Evolutionary conservation across 1,140 invertebrate species (phyloP).

Genomic region (Aphis gossypii): DNA sequence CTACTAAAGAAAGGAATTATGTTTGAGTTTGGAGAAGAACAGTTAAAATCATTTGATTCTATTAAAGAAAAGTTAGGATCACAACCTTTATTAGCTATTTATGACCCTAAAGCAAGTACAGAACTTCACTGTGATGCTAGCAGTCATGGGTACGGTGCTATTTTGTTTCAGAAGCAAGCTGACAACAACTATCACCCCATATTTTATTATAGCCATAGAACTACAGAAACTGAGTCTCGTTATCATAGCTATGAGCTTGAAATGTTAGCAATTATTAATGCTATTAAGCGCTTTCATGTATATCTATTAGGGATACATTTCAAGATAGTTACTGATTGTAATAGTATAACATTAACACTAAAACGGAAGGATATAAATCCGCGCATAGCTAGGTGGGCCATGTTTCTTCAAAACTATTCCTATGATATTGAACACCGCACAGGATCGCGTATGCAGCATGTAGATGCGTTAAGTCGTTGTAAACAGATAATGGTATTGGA

Average conservation of each 20-base stretch:
- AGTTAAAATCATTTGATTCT: slow-evolving; percentile 3
- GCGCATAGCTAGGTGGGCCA: slow-evolving; percentile 16
- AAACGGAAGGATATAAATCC: not conserved
- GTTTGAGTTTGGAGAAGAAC: slow-evolving; percentile 4
- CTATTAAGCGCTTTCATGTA: slow-evolving; percentile 5
- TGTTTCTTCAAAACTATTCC: slow-evolving; percentile 4
- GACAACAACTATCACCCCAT: slow-evolving; percentile 26
- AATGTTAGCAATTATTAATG: slow-evolving; percentile 24
- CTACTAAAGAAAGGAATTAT: not conserved
- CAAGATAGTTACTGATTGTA: slow-evolving; percentile 40
- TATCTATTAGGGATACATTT: slow-evolving; percentile 25
- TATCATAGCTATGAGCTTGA: not conserved
- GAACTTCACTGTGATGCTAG: slow-evolving; percentile 60
- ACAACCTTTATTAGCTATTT: slow-evolving; percentile 5
- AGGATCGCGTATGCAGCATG: slow-evolving; percentile 43
- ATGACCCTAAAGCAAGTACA: not conserved
- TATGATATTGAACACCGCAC: slow-evolving; percentile 36
- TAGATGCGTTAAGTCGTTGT: slow-evolving; percentile 36
- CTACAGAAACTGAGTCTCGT: not conserved
- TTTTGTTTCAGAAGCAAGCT: not conserved
- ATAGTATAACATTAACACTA: not conserved
- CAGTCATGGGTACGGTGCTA: not conserved
- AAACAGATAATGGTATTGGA: not conserved
- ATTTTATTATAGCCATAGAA: slow-evolving; percentile 32
- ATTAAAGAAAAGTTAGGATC: slow-evolving; percentile 17